These are phyloP conservation scores for Recurvirostra avosetta DNA, from an alignment of 2,113 vertebrate species.

Conservation along the genomic window DNA sequence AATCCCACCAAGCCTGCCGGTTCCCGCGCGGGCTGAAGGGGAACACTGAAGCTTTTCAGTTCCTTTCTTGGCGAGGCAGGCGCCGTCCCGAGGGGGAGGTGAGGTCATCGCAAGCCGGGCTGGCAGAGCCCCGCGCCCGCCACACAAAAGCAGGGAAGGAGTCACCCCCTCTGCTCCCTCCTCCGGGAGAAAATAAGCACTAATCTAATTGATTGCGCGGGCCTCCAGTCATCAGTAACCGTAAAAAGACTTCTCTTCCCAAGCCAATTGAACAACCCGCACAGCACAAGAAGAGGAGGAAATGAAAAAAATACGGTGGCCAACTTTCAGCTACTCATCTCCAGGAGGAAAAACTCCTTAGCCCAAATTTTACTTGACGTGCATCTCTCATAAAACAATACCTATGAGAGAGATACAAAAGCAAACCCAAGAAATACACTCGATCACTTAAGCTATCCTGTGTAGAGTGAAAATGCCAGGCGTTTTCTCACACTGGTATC, in stretches of 20 bases:
- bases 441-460: neutral
- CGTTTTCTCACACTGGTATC: constrained; percentile 27
- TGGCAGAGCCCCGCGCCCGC: neutral
- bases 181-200: constrained; percentile 15
- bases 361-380: neutral
- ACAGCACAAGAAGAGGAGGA: neutral
- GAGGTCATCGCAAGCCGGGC: neutral
- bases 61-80: constrained; percentile 3
- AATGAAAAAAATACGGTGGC: neutral
- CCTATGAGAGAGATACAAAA: neutral
- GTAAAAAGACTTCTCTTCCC: constrained; percentile 12
- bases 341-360: neutral
- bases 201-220: constrained; percentile 31
- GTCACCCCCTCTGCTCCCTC: neutral
- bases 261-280: neutral
- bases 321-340: neutral
- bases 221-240: neutral
- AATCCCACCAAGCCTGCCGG: neutral
- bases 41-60: constrained; percentile 56
- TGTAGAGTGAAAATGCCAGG: neutral
- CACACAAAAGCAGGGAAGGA: constrained; percentile 42
- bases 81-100: neutral
- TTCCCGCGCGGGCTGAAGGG: neutral
- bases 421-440: neutral
- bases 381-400: neutral